Base-by-base conservation (phyloP, 2,113 vertebrate species). In the Sialia sialis region DNA sequence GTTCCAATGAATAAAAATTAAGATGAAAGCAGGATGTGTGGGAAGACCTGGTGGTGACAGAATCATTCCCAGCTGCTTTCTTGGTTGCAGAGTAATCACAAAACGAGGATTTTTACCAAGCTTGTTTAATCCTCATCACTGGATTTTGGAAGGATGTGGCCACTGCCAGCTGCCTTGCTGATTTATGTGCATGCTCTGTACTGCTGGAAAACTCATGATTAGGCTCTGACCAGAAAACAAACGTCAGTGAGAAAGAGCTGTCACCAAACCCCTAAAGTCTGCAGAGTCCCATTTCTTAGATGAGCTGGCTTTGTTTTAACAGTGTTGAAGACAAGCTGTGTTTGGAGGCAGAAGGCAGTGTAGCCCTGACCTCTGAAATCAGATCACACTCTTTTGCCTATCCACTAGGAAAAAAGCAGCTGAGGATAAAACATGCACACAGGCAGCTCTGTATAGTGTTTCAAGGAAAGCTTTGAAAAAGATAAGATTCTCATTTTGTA, bases 1-100 rank as follows among this genome's bases (percentile, higher is more conserved):
- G 72, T 77, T 85, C 79, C 59, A 80, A 43, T 92, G 93, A 92
- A 88, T 91, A 94, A 95, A 93, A 93, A 92, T 90, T 76, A 84
- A 84, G 79, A 88, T n/a, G 81, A 90, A 93, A 80, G 76, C 51
- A 67, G 72, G 25, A 68, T 80, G 83, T 88, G 94, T 95, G 88
- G 90, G 90, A 94, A 93, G 94, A 88, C 86, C 79, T 89, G 85
- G 63, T 76, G 81, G 79, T 92, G 79, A 77, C 78, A 95, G 90
- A 88, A 80, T 63, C 51, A 22, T 77, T 94, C 62, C 87, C 16
- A 38, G 64, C 52, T 87, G 84, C 62, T 70, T 89, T 66, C 88
- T 88, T 74, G 76, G 51, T 48, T 94, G 86, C 64, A 88, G 29
- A 93, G 72, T 75, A 77, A 73, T 73, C 63, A 36, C 23, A 86